Evolutionary conservation across 2,888 invertebrate species (phyloP), one percentile per base, ranked within the genome.

Genomic region (Aphrophora alni): DNA sequence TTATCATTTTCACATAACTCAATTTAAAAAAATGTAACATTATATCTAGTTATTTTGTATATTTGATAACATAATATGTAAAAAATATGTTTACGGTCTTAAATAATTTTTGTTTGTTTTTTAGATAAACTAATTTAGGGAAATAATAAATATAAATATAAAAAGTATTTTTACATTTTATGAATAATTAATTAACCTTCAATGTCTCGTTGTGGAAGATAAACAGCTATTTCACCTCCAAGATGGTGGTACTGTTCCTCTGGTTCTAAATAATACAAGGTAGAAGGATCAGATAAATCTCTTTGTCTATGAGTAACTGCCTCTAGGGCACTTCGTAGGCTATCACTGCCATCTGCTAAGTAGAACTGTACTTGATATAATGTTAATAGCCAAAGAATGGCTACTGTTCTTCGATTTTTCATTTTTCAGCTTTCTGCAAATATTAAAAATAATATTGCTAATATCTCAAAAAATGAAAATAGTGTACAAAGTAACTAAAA

Each of bases 291-390:
- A 8, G 84, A 78, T 10, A 86, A 84, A 73, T 86, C 89, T 0
- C 91, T 88, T 84, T 91, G 90, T 17, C 91, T 88, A 12, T 91
- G 88, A 84, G 90, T 90, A 82, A 91, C 86, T 0, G 91, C 91
- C 82, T 90, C 90, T 0, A 91, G 87, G 0, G 91, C 91, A 0
- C 90, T 89, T 1, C 90, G 89, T 80, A 91, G 87, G 0, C 91
- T 91, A 8, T 90, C 89, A 8, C 84, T 82, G 21, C 74, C 38
- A 59, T 59, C 21, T 21, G 21, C 59, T 59, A 59, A 59, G 21
- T 21, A 21, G n/a, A 21, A 21, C 21, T 59, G 59, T 21, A 59
- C 21, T 59, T 12, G 21, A 21, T 59, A 59, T 21, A 59, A 21
- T 59, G 21, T n/a, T 5, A 59, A 59, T 8, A 59, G 21, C 59